Base-by-base conservation (phyloP, 2,797 vertebrate species). In the Poecilia picta region DNA sequence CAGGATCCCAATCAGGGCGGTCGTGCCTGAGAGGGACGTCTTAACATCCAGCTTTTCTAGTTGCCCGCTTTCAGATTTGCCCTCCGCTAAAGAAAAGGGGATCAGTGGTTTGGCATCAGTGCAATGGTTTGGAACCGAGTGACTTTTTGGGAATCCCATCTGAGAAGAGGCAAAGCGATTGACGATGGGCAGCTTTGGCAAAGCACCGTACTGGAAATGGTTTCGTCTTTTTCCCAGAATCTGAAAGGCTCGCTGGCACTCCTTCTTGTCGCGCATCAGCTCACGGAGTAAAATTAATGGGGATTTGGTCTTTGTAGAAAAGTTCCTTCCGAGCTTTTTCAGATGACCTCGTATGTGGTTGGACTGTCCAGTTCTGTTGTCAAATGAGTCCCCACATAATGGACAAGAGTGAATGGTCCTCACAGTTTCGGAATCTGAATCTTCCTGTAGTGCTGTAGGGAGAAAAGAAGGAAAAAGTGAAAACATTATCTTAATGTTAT, bases 341-440 rank as follows among this genome's bases (percentile, higher is more conserved):
- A 99, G 96, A 92, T 99, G 98, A 90, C 98, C 98, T 88, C 98
- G 96, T 89, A 99, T 97, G 79, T 99, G 98, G 95, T 99, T 99
- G 88, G 98, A 99, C 94, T 99, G 96, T 85, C 98, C 98, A 91
- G 97, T 99, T 95, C 98, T 98, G 89, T 97, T 98, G 92, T 99
- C 97, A 81, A 99, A 99, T 92, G 97, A 97, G 85, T 98, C 98
- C 85, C 98, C 97, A 91, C 98, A 99, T 86, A 99, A 95, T 25
- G 98, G 97, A 93, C 98, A 99, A 2, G 97, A 92, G 84, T 95
- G 93, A 80, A 91, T 81, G 66, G 81, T 85, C 79, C 88, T 90
- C 47, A 87, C 96, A 85, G 97, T 96, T 89, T 98, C 93, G 15
- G 92, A 83, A 78, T 91, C 88, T 0, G 92, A 84, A 74, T 93